A percentile compares a stretch with the other conserved stretches of the same genome.
These are phyloP conservation scores for Anoplophora glabripennis DNA, from an alignment of 1,140 invertebrate species.

Conservation along the genomic window DNA sequence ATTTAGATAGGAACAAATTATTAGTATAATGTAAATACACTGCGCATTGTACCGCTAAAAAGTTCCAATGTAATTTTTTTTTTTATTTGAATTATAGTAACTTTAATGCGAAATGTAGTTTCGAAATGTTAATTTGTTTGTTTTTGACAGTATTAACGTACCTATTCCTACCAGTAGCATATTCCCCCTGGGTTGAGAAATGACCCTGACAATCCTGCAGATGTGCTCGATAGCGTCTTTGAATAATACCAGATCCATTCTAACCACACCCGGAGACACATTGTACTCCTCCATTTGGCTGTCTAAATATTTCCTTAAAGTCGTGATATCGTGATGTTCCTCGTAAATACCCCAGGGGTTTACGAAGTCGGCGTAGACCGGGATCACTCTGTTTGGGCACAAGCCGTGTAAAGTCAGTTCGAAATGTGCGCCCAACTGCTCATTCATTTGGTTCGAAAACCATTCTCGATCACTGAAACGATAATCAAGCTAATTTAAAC, in stretches of 20 bases:
- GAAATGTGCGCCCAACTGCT: conserved; percentile 71
- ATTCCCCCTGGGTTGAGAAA: conserved; percentile 79
- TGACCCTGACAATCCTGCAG: conserved; percentile 73
- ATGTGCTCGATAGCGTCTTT: conserved; percentile 82
- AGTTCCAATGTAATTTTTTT: too few species aligned
- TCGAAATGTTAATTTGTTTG: neutral
- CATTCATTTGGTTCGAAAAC: conserved; percentile 68
- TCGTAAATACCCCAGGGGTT: conserved; percentile 74
- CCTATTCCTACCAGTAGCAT: conserved; percentile 80
- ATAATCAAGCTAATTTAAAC: neutral
- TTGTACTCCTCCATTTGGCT: conserved; percentile 78
- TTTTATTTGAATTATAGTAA: too few species aligned
- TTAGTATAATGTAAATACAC: too few species aligned
- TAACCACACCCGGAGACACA: conserved; percentile 66
- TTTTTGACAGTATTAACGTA: conserved; percentile 32
- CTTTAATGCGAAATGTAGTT: neutral
- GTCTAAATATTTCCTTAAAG: conserved; percentile 62
- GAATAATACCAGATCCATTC: conserved; percentile 79
- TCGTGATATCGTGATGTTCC: conserved; percentile 61
- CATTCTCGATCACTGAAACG: conserved; percentile 66
- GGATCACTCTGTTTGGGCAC: conserved; percentile 71
- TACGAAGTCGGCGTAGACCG: conserved; percentile 77
- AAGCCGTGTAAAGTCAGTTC: conserved; percentile 74
- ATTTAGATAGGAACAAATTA: too few species aligned
- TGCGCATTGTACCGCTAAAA: too few species aligned